Percentiles rank a stretch among this genome's conserved stretches.
phyloP scores from a whole-genome alignment of 1,140 invertebrate genomes.

The Leptestheria dahalacensis region DNA sequence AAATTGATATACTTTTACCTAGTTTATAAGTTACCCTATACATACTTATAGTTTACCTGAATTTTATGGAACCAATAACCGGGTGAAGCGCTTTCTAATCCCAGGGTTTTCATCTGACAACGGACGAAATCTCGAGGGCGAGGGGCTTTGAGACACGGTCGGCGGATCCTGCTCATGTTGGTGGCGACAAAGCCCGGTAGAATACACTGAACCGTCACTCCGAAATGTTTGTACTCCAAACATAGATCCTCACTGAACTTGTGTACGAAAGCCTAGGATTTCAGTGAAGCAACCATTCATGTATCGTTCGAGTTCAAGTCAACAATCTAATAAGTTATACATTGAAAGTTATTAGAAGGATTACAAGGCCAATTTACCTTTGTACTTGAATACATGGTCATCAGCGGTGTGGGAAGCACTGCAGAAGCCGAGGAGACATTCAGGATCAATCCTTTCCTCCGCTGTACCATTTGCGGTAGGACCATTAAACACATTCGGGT shows the following conservation, averaged over 20 bases:
- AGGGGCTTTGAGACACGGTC: constrained; percentile 61
- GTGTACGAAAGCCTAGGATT: constrained; percentile 55
- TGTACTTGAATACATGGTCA: constrained; percentile 73
- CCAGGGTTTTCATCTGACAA: constrained; percentile 56
- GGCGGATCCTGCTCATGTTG: constrained; percentile 78
- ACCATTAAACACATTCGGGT: constrained; percentile 68
- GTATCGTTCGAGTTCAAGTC: no score
- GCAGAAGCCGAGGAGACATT: constrained; percentile 80
- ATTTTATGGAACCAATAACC: constrained; percentile 41
- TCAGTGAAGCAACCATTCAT: no score
- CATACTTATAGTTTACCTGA: no score
- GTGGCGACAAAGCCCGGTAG: constrained; percentile 79
- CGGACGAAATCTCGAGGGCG: constrained; percentile 59
- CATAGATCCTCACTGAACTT: constrained; percentile 70
- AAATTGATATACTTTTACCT: background rate
- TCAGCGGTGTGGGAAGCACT: constrained; percentile 59
- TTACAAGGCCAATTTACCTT: constrained; percentile 37
- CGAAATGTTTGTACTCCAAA: constrained; percentile 57
- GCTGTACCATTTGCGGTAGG: constrained; percentile 73
- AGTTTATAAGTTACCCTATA: background rate
- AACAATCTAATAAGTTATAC: no score
- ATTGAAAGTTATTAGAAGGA: background rate
- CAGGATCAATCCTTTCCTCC: constrained; percentile 70
- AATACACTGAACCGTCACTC: constrained; percentile 70
- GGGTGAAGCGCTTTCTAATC: constrained; percentile 51